A percentile compares a stretch with the other conserved stretches of the same genome.
phyloP scores from a whole-genome alignment of 2,797 vertebrate species.

The Neosalanx taihuensis region DNA sequence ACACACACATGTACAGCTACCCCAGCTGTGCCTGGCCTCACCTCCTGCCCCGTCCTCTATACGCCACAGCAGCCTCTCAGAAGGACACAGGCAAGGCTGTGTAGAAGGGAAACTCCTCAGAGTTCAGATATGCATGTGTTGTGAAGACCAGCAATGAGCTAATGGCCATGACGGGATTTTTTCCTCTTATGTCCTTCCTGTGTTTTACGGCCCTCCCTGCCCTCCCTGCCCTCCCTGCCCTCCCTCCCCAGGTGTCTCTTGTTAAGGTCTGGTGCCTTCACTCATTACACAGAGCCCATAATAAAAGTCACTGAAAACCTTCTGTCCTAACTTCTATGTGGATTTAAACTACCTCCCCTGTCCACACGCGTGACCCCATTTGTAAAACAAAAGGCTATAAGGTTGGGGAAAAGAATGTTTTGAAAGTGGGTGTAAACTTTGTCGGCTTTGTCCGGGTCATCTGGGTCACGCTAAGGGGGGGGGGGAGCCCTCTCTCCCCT shows the following conservation, averaged over 20 bases:
- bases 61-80: constrained; percentile 36
- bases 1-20: constrained; percentile 10
- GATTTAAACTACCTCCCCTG: too few species aligned
- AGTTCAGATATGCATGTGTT: neutral
- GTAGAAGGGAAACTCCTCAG: neutral
- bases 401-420: too few species aligned
- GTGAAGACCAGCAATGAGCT: too few species aligned
- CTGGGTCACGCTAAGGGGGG: neutral
- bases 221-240: neutral
- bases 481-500: neutral
- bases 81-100: constrained; percentile 5
- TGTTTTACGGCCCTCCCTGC: neutral
- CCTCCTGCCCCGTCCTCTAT: constrained; percentile 29
- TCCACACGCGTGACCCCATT: too few species aligned
- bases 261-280: neutral
- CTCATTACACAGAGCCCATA: neutral
- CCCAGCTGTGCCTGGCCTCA: constrained; percentile 12
- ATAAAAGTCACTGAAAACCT: too few species aligned
- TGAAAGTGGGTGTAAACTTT: too few species aligned
- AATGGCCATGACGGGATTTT: too few species aligned
- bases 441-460: too few species aligned
- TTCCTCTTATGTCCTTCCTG: neutral
- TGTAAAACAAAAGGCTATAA: too few species aligned
- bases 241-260: neutral
- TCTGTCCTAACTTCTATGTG: too few species aligned